Evolutionary conservation across 2,113 vertebrate genomes (phyloP).

Genomic region (Marmota monax): DNA sequence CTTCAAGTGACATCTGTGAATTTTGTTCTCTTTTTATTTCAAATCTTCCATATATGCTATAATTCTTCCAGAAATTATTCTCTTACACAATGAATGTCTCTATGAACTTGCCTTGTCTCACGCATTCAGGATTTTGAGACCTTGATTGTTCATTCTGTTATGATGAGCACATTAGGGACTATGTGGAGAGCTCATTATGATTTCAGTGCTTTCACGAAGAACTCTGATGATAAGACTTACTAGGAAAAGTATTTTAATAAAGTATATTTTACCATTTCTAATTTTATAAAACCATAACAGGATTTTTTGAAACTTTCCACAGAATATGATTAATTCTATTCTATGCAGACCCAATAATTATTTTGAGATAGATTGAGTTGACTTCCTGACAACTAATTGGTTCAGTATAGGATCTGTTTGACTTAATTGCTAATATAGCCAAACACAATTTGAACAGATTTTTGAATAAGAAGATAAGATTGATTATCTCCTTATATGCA

Average conservation of each 20-base stretch:
- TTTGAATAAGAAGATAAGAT: slow-evolving; percentile 57
- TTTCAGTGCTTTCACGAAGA: slow-evolving; percentile 65
- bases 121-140: slow-evolving; percentile 51
- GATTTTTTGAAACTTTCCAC: slow-evolving; percentile 65
- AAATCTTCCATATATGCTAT: neutral
- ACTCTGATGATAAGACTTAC: slow-evolving; percentile 19
- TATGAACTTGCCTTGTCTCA: slow-evolving; percentile 43
- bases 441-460: slow-evolving; percentile 54
- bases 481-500: neutral
- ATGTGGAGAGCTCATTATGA: slow-evolving; percentile 54
- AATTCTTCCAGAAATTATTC: slow-evolving; percentile 41
- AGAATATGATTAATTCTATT: slow-evolving; percentile 65
- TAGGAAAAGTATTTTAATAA: slow-evolving; percentile 69
- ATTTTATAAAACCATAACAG: slow-evolving; percentile 66
- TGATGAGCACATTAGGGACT: slow-evolving; percentile 68
- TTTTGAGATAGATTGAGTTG: slow-evolving; percentile 71
- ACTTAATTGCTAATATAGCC: slow-evolving; percentile 40
- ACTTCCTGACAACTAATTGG: slow-evolving; percentile 68
- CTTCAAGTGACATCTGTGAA: slow-evolving; percentile 58
- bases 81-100: slow-evolving; percentile 48
- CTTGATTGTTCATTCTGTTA: slow-evolving; percentile 59
- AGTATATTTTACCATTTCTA: slow-evolving; percentile 61
- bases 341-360: slow-evolving; percentile 64
- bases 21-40: slow-evolving; percentile 55
- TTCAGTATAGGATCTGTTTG: slow-evolving; percentile 53